phyloP scores from a whole-genome alignment of 2,888 invertebrate species.

The Drosophila vallismaia region DNA sequence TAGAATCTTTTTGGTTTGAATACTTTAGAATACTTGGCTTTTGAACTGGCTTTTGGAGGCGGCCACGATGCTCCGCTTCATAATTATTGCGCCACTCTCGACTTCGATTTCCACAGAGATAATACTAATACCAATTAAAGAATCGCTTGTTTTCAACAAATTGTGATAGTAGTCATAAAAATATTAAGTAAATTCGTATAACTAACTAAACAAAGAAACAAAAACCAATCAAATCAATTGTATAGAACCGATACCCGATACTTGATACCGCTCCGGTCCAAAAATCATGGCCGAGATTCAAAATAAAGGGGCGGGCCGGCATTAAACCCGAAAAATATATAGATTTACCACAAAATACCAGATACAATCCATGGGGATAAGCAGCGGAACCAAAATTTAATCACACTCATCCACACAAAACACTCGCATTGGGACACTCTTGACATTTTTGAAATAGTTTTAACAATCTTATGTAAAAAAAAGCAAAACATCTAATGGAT shows the following conservation, averaged over 20 bases:
- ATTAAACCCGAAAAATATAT: conserved; percentile 41
- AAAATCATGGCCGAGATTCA: conserved; percentile 24
- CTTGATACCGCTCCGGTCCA: conserved; percentile 17
- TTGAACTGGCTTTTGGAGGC: conserved; percentile 24
- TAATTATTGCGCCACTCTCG: conserved; percentile 38
- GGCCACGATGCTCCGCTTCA: conserved; percentile 37
- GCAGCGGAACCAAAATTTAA: conserved; percentile 39
- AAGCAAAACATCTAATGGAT: conserved; percentile 55
- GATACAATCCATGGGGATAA: conserved; percentile 26
- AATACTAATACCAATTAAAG: conserved; percentile 49
- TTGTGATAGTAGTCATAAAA: conserved; percentile 79
- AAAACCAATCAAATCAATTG: conserved; percentile 55
- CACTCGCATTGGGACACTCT: conserved; percentile 26
- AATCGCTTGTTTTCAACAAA: conserved; percentile 75
- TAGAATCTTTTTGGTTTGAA: conserved; percentile 9
- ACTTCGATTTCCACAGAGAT: conserved; percentile 41
- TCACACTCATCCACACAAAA: conserved; percentile 13
- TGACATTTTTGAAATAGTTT: conserved; percentile 71
- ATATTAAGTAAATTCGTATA: conserved; percentile 66
- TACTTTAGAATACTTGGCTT: conserved; percentile 30
- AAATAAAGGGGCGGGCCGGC: conserved; percentile 31
- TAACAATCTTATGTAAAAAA: conserved; percentile 69
- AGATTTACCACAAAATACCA: conserved; percentile 2
- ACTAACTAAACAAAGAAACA: conserved; percentile 33
- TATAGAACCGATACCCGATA: conserved; percentile 44